Base-by-base conservation (phyloP, 2,888 invertebrate species). In the Acanthosepion pharaonis region DNA sequence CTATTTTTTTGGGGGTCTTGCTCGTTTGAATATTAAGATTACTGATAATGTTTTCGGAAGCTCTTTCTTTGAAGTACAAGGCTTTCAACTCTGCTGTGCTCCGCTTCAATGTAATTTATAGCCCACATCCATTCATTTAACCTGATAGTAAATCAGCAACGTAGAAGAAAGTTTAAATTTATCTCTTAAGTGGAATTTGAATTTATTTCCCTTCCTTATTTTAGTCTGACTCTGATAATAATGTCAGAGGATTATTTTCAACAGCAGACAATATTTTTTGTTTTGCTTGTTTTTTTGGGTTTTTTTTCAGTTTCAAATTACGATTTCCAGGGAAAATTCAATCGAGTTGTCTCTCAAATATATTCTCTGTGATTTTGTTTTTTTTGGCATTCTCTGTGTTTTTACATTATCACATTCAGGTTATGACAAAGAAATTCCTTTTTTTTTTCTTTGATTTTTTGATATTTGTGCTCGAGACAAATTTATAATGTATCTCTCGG, bases 141-240 rank as follows among this genome's bases (percentile, higher is more conserved):
- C 78, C 2, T 8, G 33, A 78, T n/a, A 78, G 9, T 15, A 78
- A 78, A 78, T 78, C 78, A 78, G 8, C 11, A 78, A 33, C 11
- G n/a, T 15, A n/a, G 78, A 78, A 78, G 78, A 11, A 18, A n/a
- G 78, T 33, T 78, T 78, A 78, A 78, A 78, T 78, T 78, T 78
- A 78, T 78, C 78, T 78, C 78, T n/a, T 78, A 78, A 78, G 78
- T 78, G n/a, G n/a, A 78, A 78, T 78, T 78, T 78, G 59, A 59
- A 59, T 59, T 59, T 23, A 59, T 59, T 59, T 59, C 59, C 59
- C 6, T 59, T 59, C 59, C 20, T 20, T 33, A 15, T 78, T 78
- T 78, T n/a, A 78, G n/a, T n/a, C n/a, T 11, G 23, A 11, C 0
- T 78, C 78, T 78, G 8, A 78, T n/a, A n/a, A n/a, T 8, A n/a